Evolutionary conservation across 2,797 vertebrate genomes (phyloP).

Genomic region (Lutjanus argentimaculatus): DNA sequence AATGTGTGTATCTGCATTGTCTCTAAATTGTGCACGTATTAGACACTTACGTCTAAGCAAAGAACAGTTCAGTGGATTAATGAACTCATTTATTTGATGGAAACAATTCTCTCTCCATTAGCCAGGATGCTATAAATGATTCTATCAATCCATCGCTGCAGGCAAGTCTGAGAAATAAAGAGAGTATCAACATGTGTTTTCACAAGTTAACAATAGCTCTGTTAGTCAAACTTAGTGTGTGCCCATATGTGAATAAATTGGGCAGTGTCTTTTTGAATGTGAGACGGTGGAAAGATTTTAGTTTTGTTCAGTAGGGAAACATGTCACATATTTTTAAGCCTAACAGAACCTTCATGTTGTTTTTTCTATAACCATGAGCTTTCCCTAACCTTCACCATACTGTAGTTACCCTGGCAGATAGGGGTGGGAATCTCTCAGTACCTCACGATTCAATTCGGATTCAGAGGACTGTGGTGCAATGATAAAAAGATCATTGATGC

Average conservation of each 20-base stretch:
- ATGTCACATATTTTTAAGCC: neutral
- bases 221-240: neutral
- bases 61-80: constrained; percentile 58
- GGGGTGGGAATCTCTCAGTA: too few species aligned
- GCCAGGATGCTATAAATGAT: constrained; percentile 59
- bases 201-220: constrained; percentile 29
- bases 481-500: too few species aligned
- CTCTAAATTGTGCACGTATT: constrained; percentile 37
- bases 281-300: neutral
- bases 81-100: constrained; percentile 64
- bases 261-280: neutral
- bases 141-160: constrained; percentile 33
- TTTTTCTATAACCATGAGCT: too few species aligned
- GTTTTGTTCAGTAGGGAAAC: neutral
- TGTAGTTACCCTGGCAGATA: too few species aligned
- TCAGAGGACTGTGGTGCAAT: too few species aligned
- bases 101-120: constrained; percentile 66
- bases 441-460: too few species aligned
- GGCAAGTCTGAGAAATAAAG: constrained; percentile 41
- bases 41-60: constrained; percentile 24
- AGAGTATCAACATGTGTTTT: constrained; percentile 33
- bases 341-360: too few species aligned
- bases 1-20: constrained; percentile 14
- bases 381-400: too few species aligned
- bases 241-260: neutral